Evolutionary conservation across 1,140 invertebrate species (phyloP), one percentile per base, ranked within the genome.

Genomic region (Agrypnia vestita): DNA sequence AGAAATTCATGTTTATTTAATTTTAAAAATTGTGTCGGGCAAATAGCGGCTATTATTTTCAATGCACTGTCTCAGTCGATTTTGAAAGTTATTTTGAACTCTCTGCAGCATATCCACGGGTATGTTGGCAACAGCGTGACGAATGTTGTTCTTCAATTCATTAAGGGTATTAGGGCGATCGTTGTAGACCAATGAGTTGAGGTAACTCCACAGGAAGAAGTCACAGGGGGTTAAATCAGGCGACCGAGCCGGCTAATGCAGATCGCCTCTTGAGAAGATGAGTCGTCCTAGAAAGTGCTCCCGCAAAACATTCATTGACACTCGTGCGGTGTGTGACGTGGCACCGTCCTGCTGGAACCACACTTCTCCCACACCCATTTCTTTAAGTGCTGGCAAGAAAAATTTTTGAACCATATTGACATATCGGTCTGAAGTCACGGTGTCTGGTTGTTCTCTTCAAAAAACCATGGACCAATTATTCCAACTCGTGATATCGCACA

Each of bases 151-250:
- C n/a, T 64, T 64, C 7, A 64, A 21, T 12, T 12, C 12, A 10
- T 11, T 21, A 12, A 64, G 61, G 21, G 61, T 64, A 12, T 21
- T 64, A 44, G 61, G 61, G 25, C 61, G 61, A 64, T 64, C 61
- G 61, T 64, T 64, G 35, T 64, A 64, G 25, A 64, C 61, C 9
- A 64, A 25, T 7, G 61, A 64, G 6, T 64, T 64, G 11, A 64
- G 21, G 21, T 15, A 64, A 4, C n/a, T 7, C 61, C n/a, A 64
- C 21, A 25, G n/a, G n/a, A n/a, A n/a, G n/a, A n/a, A n/a, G n/a
- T n/a, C n/a, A n/a, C n/a, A n/a, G n/a, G n/a, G n/a, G n/a, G n/a
- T n/a, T n/a, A n/a, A n/a, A n/a, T n/a, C n/a, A n/a, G n/a, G n/a
- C n/a, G n/a, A n/a, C n/a, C 7, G 21, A 64, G 11, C 61, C 11